phyloP scores from a whole-genome alignment of 2,888 invertebrate genomes.

The Sesia bembeciformis region DNA sequence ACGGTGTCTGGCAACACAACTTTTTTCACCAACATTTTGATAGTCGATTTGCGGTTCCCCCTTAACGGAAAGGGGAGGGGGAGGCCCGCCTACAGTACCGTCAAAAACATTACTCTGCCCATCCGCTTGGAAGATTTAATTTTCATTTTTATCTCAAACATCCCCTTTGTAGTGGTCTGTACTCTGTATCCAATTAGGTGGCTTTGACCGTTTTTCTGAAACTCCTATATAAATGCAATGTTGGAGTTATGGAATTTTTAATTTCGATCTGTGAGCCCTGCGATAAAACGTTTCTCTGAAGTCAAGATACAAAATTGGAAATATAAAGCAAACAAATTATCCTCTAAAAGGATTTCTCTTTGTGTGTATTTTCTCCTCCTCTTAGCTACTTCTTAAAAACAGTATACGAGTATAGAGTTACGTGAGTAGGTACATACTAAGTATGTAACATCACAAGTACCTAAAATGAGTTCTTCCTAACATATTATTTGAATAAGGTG shows the following conservation, averaged over 20 bases:
- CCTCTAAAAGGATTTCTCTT: too few species aligned
- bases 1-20: constrained; percentile 50
- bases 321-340: too few species aligned
- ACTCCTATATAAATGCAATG: constrained; percentile 40
- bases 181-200: constrained; percentile 71
- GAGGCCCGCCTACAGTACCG: constrained; percentile 52
- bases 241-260: constrained; percentile 70
- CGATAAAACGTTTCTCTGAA: background rate
- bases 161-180: constrained; percentile 72
- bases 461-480: too few species aligned
- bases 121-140: constrained; percentile 75
- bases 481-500: too few species aligned
- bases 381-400: too few species aligned
- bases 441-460: too few species aligned
- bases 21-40: constrained; percentile 68
- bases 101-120: constrained; percentile 74
- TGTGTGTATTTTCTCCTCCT: too few species aligned
- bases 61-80: constrained; percentile 15
- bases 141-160: constrained; percentile 76
- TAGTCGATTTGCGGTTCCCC: constrained; percentile 64
- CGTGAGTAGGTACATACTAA: too few species aligned
- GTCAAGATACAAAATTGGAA: background rate
- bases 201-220: constrained; percentile 66
- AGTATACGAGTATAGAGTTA: too few species aligned
- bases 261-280: constrained; percentile 35